Base-by-base conservation (phyloP, 2,113 vertebrate genomes). In the Alligator sinensis region DNA sequence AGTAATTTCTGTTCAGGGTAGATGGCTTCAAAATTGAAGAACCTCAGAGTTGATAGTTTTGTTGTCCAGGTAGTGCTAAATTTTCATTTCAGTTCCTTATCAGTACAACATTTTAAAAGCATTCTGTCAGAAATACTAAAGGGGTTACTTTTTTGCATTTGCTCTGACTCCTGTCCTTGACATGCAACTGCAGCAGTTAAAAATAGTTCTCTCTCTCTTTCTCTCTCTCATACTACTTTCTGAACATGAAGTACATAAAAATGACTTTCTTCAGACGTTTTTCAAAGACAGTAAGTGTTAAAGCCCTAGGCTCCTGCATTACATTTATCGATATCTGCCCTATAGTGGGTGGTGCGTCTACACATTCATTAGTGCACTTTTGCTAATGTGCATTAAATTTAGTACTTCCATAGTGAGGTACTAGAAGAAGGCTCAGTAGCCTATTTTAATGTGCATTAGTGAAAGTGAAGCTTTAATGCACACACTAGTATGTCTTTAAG, bases 1-100 rank as follows among this genome's bases (percentile, higher is more conserved):
- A 83, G 57, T 94, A 92, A 83, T 64, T 96, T 91, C 18, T 1
- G 1, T 86, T 81, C 77, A n/a, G 58, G 91, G 70, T 25, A 90
- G 90, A 86, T n/a, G 60, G 80, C 86, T 84, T 88, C 63, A 93
- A 80, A 93, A 76, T 80, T 83, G 90, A 93, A 80, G 60, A 95
- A 60, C 77, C 91, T 91, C n/a, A 87, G 80, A 94, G 76, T 64
- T 96, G 92, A 90, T 96, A 77, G 85, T 86, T 89, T 87, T 90
- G 66, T 80, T 95, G 91, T 78, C 91, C 80, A 62, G 93, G 64
- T 79, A 93, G 78, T 0, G 0, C 25, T 34, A 57, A 75, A 47
- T 55, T 77, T 86, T 97, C 91, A 80, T 82, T 94, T 90, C 81
- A 86, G 64, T 84, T 96, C 77, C 64, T 84, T 81, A 82, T 92